Base-by-base conservation (phyloP, 2,797 vertebrate genomes). In the Euphonia xanthogaster region DNA sequence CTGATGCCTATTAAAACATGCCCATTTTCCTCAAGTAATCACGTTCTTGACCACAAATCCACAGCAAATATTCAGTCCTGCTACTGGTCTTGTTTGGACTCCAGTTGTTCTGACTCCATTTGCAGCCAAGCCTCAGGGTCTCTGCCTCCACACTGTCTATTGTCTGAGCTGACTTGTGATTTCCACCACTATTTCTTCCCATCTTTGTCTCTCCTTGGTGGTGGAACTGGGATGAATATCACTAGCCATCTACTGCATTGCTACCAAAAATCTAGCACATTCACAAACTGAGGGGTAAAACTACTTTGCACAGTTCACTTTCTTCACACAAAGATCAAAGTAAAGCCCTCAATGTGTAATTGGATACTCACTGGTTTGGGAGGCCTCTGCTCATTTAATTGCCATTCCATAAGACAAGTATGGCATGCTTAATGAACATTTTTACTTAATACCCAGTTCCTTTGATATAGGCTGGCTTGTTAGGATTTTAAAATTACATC, bases 1-100 rank as follows among this genome's bases (percentile, higher is more conserved):
- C n/a, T 35, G 17, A 61, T 0, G 1, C 21, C 51, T 67, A 45
- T 31, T 35, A 55, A 58, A 79, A 53, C 19, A 37, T 51, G 10
- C 21, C 33, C 12, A 10, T 80, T 80, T 66, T 77, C 48, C 23
- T 84, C 28, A 24, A 31, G 4, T 12, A 84, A 37, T 37, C 48
- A 25, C 0, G 0, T 2, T 2, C 18, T 76, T 68, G 42, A n/a
- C 22, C 53, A 44, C 6, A 10, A 68, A 80, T 31, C 39, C 16
- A 21, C 60, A 62, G 35, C 24, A 78, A 75, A 87, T 53, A 61
- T 13, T 57, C 45, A 72, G 20, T 44, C 35, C n/a, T 79, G n/a
- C 37, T 75, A 21, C 1, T 2, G 25, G 5, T 22, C 23, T 55
- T 61, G 16, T n/a, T 74, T 72, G 53, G 28, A 33, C 3, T 4